Evolutionary conservation across 1,140 invertebrate genomes (phyloP).

Genomic region (Brachionus rubens): DNA sequence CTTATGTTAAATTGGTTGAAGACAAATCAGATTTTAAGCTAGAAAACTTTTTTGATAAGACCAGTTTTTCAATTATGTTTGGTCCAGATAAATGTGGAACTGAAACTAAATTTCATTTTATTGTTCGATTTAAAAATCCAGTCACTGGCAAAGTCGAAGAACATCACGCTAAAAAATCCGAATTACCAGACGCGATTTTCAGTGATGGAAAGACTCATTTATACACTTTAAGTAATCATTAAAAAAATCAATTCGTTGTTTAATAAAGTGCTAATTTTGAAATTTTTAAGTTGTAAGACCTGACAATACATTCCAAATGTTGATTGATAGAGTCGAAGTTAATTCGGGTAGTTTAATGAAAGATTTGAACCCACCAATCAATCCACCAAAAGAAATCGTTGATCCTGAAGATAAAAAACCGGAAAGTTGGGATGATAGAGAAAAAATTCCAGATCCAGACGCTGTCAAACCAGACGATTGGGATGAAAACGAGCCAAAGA

Average conservation of each 20-base stretch:
- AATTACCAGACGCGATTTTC: slow-evolving; percentile 80
- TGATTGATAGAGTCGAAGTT: slow-evolving; percentile 69
- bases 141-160: slow-evolving; percentile 77
- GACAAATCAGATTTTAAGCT: slow-evolving; percentile 62
- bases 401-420: slow-evolving; percentile 87
- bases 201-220: slow-evolving; percentile 92
- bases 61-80: slow-evolving; percentile 97
- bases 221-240: slow-evolving; percentile 69
- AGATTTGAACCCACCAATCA: slow-evolving; percentile 84
- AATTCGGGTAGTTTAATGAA: slow-evolving; percentile 81
- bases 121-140: slow-evolving; percentile 92
- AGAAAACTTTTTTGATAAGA: slow-evolving; percentile 85
- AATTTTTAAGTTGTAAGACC: slow-evolving; percentile 68
- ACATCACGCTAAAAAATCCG: slow-evolving; percentile 75
- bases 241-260: slow-evolving; percentile 50
- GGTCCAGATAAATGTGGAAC: slow-evolving; percentile 98
- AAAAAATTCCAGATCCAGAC: slow-evolving; percentile 65
- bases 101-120: slow-evolving; percentile 93
- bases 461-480: slow-evolving; percentile 48
- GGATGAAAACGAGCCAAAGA: slow-evolving; percentile 59
- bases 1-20: slow-evolving; percentile 87
- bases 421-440: slow-evolving; percentile 90
- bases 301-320: slow-evolving; percentile 74
- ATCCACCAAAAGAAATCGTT: slow-evolving; percentile 89
- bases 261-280: not conserved